phyloP scores from a whole-genome alignment of 2,888 invertebrate species.

The Lamproptera curius region DNA sequence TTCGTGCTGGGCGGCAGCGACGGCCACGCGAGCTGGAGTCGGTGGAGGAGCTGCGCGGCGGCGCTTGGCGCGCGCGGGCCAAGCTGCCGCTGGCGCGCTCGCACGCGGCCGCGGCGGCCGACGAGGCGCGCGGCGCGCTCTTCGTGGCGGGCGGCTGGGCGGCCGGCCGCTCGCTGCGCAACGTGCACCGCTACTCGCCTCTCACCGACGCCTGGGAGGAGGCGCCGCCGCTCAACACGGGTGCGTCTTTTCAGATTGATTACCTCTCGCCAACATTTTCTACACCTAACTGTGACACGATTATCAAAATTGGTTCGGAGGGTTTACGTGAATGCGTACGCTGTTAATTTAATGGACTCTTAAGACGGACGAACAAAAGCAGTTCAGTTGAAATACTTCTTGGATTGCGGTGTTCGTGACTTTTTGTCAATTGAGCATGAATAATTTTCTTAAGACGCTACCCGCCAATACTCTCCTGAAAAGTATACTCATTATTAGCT shows the following conservation, averaged over 20 bases:
- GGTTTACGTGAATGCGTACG: no score
- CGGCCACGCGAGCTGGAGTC: slow-evolving; percentile 88
- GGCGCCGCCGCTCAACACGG: slow-evolving; percentile 80
- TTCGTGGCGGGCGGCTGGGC: slow-evolving; percentile 90
- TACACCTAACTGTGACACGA: no score
- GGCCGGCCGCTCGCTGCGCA: slow-evolving; percentile 73
- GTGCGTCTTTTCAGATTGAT: slow-evolving; percentile 66
- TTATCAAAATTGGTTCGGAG: no score
- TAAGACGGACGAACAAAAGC: no score
- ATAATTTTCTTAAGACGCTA: no score
- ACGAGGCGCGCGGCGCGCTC: slow-evolving; percentile 74
- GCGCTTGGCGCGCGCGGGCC: slow-evolving; percentile 33
- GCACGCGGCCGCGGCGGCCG: slow-evolving; percentile 85
- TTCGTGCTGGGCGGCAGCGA: slow-evolving; percentile 91
- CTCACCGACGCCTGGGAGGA: slow-evolving; percentile 80
- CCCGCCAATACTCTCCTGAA: no score
- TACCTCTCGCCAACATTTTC: no score
- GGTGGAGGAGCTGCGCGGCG: slow-evolving; percentile 44
- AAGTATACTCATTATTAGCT: no score
- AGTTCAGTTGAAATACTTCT: no score
- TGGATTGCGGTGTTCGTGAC: no score
- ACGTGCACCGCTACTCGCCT: slow-evolving; percentile 86
- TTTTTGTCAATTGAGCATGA: no score
- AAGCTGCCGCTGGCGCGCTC: slow-evolving; percentile 78
- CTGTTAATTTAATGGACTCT: no score